phyloP scores from a whole-genome alignment of 2,113 vertebrate genomes.

The Anseranas semipalmata region DNA sequence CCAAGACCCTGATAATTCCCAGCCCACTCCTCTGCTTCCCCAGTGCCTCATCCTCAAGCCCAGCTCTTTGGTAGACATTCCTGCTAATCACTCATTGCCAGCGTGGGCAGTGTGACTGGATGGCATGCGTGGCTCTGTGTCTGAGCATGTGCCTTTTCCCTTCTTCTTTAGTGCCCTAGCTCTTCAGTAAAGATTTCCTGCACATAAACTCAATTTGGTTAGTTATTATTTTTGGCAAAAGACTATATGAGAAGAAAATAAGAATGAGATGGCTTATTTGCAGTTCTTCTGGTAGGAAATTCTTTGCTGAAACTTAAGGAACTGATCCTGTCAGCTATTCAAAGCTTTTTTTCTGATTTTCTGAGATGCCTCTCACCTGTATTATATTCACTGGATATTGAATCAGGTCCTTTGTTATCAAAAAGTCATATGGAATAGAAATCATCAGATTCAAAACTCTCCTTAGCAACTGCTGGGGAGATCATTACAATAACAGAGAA shows the following conservation, averaged over 20 bases:
- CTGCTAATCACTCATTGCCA: background rate
- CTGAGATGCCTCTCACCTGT: background rate
- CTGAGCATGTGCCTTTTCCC: background rate
- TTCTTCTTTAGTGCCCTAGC: background rate
- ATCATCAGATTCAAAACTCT: background rate
- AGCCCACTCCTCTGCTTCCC: background rate
- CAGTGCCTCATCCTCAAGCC: background rate
- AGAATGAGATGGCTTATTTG: background rate
- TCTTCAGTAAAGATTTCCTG: background rate
- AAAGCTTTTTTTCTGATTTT: conserved; percentile 31
- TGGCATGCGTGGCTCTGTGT: rapidly evolving
- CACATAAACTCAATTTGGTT: background rate
- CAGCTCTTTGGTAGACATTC: background rate
- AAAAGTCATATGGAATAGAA: background rate
- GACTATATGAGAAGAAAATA: background rate
- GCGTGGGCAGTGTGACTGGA: background rate
- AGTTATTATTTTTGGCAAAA: conserved; percentile 5
- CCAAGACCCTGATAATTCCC: rapidly evolving
- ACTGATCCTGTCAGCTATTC: background rate
- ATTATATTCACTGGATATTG: background rate
- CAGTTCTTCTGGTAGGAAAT: background rate
- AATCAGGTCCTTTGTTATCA: conserved; percentile 17
- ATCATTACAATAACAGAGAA: background rate
- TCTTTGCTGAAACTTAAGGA: background rate
- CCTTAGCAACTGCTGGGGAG: background rate